These are phyloP conservation scores for Ctenosaura bakeri DNA, from an alignment of 2,797 vertebrate species.

Conservation along the genomic window DNA sequence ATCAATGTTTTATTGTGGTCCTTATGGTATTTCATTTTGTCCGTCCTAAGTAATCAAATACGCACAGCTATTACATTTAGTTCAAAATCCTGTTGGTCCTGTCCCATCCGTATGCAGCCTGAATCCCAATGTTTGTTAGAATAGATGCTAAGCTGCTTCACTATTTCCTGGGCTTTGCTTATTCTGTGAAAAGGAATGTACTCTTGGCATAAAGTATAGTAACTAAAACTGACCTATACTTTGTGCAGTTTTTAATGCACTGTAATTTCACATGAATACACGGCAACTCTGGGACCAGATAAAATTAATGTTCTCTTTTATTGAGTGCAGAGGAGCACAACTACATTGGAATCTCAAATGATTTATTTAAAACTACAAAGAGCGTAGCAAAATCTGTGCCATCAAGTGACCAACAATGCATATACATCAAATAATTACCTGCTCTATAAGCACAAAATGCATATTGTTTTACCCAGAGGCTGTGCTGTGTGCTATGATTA, in stretches of 20 bases:
- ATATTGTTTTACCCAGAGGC: conserved; percentile 51
- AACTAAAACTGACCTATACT: conserved; percentile 86
- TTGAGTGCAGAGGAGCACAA: conserved; percentile 61
- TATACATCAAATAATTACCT: conserved; percentile 65
- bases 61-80: conserved; percentile 88
- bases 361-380: conserved; percentile 77
- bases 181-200: conserved; percentile 93
- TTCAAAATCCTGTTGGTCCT: conserved; percentile 89
- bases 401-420: conserved; percentile 54
- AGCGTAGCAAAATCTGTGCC: conserved; percentile 62
- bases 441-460: conserved; percentile 64
- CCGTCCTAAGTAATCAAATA: conserved; percentile 90
- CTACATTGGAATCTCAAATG: conserved; percentile 71
- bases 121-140: conserved; percentile 94
- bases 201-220: conserved; percentile 92
- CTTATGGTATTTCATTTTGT: conserved; percentile 95
- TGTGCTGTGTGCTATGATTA: conserved; percentile 61
- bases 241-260: conserved; percentile 88
- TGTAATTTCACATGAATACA: conserved; percentile 97
- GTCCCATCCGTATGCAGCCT: conserved; percentile 95
- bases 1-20: conserved; percentile 92
- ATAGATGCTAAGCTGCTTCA: conserved; percentile 93
- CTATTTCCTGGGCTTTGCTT: conserved; percentile 92
- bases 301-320: conserved; percentile 74
- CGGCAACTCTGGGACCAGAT: conserved; percentile 83